phyloP scores from a whole-genome alignment of 1,140 invertebrate genomes.

The Brachionus paranguensis region DNA sequence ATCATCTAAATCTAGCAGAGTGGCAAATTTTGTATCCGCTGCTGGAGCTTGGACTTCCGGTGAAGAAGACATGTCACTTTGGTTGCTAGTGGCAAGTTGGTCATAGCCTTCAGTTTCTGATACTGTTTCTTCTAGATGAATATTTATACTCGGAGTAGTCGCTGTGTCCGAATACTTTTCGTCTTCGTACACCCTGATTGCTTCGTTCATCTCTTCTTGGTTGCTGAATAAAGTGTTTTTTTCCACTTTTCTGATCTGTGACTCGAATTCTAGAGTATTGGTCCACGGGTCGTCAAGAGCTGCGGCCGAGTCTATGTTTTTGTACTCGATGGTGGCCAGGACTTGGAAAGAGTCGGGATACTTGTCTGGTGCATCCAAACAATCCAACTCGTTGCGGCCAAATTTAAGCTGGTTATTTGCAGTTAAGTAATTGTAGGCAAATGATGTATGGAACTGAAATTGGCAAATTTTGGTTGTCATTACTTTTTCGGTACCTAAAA shows the following conservation, averaged over 20 bases:
- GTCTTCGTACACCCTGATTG: neutral
- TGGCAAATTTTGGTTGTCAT: conserved; percentile 26
- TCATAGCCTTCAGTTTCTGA: neutral
- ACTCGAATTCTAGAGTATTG: conserved; percentile 16
- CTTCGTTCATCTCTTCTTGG: neutral
- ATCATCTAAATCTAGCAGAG: conserved; percentile 19
- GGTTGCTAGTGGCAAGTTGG: neutral
- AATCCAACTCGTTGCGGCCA: neutral
- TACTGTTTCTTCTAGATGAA: neutral
- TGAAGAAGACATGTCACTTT: neutral
- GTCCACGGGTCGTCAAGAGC: conserved; percentile 9
- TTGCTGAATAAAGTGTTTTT: neutral
- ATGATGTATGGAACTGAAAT: conserved; percentile 37
- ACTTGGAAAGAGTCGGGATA: conserved; percentile 28
- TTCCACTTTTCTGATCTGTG: neutral
- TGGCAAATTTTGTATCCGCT: neutral
- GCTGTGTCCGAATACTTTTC: neutral
- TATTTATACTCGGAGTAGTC: neutral
- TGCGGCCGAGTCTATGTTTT: conserved; percentile 6
- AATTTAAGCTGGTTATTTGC: neutral
- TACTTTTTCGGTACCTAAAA: conserved; percentile 32
- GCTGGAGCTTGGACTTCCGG: neutral
- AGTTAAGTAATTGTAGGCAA: neutral
- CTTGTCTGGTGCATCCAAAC: conserved; percentile 33
- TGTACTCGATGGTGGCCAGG: neutral